Evolutionary conservation across 1,140 invertebrate genomes (phyloP).

Genomic region (Camponotus pennsylvanicus): DNA sequence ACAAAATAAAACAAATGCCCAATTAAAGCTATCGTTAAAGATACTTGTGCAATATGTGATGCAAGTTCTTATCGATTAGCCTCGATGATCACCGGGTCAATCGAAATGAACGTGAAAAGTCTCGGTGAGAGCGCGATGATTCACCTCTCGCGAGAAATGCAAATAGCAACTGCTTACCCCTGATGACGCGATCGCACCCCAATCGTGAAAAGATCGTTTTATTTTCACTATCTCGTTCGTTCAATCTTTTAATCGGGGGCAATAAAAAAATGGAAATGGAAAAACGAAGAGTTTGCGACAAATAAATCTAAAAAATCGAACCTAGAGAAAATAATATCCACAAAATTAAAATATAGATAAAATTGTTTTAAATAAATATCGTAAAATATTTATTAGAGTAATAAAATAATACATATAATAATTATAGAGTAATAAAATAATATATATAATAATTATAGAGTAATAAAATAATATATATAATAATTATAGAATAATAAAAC

Average conservation of each 20-base stretch:
- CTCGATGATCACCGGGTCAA: neutral
- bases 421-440: too few species aligned
- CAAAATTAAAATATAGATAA: too few species aligned
- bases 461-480: too few species aligned
- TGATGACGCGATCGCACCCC: neutral
- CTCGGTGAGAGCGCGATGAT: neutral
- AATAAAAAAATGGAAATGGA: neutral
- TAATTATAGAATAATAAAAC: too few species aligned
- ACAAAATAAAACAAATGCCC: neutral
- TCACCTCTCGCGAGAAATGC: constrained; percentile 24
- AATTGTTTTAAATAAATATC: too few species aligned
- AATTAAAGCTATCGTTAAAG: neutral
- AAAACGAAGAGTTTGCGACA: neutral
- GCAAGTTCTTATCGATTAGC: neutral
- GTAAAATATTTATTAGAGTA: too few species aligned
- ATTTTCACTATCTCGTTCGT: neutral
- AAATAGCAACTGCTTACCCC: constrained; percentile 24
- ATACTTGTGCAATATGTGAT: neutral
- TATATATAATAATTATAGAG: too few species aligned
- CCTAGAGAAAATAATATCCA: too few species aligned
- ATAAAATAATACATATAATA: too few species aligned
- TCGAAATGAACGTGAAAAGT: neutral
- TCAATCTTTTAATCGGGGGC: neutral
- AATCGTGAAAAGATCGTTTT: constrained; percentile 1
- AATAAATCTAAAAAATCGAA: too few species aligned